phyloP scores from a whole-genome alignment of 2,888 invertebrate species.

The Auanema sp. region DNA sequence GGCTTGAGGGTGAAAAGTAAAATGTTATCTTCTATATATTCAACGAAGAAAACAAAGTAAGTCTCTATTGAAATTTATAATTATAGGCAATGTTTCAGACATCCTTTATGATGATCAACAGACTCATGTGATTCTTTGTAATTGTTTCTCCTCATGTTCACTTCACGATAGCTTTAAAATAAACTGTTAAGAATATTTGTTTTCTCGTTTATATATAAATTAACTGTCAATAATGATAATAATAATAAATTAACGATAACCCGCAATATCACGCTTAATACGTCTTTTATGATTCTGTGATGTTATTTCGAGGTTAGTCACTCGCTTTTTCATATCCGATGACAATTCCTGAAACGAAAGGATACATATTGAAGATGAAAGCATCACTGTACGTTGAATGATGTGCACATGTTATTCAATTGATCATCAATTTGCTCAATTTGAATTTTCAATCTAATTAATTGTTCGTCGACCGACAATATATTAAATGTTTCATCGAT shows the following conservation, averaged over 20 bases:
- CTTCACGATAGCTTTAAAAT: too few species aligned
- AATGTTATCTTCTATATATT: too few species aligned
- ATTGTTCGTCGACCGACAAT: neutral
- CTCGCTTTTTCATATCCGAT: conserved; percentile 1
- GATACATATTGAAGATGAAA: neutral
- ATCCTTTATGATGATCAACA: too few species aligned
- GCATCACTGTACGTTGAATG: conserved; percentile 3
- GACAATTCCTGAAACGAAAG: neutral
- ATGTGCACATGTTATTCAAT: conserved; percentile 1
- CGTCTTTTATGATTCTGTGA: neutral
- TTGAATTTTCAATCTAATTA: conserved; percentile 2
- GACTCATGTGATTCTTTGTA: too few species aligned
- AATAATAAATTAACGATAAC: neutral
- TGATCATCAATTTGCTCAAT: neutral
- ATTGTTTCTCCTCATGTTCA: too few species aligned
- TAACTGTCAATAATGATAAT: too few species aligned
- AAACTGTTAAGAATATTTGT: too few species aligned
- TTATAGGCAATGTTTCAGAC: too few species aligned
- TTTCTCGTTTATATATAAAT: too few species aligned
- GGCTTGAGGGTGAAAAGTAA: too few species aligned
- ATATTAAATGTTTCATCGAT: neutral
- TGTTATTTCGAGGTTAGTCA: neutral
- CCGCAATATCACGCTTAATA: neutral
- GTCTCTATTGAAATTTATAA: too few species aligned
- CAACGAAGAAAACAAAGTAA: too few species aligned